phyloP scores from a whole-genome alignment of 1,140 invertebrate species.

The Drosophila truncata region DNA sequence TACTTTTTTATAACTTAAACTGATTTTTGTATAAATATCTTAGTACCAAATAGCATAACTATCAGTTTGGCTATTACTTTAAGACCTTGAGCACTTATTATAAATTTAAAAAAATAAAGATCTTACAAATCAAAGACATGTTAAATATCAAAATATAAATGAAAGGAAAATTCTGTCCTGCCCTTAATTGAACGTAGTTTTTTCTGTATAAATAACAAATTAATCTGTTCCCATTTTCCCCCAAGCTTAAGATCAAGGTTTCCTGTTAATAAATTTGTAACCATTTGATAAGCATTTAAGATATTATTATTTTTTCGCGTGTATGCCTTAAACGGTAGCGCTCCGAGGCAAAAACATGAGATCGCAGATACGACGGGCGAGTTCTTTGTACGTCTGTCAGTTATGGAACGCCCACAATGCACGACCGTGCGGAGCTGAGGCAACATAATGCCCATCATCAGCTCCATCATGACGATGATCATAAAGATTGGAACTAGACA shows the following conservation, averaged over 20 bases:
- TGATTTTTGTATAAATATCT: no score
- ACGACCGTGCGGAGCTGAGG: conserved; percentile 44
- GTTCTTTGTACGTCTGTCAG: conserved; percentile 72
- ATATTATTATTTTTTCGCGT: conserved; percentile 17
- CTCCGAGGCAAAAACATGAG: conserved; percentile 53
- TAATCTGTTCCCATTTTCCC: background rate
- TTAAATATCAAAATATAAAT: background rate
- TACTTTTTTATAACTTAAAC: background rate
- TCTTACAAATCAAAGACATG: no score
- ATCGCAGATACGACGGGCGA: conserved; percentile 55
- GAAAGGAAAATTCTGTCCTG: background rate
- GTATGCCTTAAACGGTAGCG: conserved; percentile 66
- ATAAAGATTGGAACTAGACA: conserved; percentile 14
- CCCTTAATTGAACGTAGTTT: no score
- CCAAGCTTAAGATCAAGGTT: conserved; percentile 1
- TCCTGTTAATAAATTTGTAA: background rate
- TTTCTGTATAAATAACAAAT: background rate
- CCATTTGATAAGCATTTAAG: conserved; percentile 7
- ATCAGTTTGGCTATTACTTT: background rate
- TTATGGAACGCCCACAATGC: conserved; percentile 72
- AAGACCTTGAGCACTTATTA: no score
- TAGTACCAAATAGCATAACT: background rate
- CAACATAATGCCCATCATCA: conserved; percentile 45
- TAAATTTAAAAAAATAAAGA: background rate
- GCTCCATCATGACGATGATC: conserved; percentile 38